Evolutionary conservation across 2,797 vertebrate species (phyloP).

Genomic region (Arctocebus calabarensis): DNA sequence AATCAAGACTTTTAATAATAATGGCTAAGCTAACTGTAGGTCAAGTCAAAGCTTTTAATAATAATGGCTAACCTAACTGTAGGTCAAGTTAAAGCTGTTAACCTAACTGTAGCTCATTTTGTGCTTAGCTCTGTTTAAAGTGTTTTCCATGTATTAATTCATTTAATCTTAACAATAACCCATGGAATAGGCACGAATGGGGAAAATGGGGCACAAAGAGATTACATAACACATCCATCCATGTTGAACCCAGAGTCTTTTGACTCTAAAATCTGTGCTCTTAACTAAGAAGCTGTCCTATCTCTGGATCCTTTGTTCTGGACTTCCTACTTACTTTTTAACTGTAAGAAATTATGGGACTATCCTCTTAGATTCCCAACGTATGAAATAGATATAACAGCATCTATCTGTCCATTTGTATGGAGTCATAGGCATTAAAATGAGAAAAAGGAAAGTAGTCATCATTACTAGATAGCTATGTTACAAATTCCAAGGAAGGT

Average conservation of each 20-base stretch:
- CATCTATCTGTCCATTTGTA: background rate
- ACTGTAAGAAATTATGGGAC: background rate
- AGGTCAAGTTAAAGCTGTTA: background rate
- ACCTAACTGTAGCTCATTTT: constrained; percentile 7
- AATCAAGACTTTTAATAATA: background rate
- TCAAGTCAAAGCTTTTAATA: background rate
- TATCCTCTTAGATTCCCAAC: background rate
- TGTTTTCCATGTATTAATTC: background rate
- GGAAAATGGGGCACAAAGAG: background rate
- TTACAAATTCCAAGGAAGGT: constrained; percentile 63
- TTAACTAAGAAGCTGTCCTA: background rate
- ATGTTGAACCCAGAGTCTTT: background rate
- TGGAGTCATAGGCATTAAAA: constrained; percentile 46
- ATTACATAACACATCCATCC: background rate
- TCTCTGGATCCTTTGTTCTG: background rate
- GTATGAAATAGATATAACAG: background rate
- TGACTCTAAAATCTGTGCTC: background rate
- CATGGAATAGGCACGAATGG: background rate
- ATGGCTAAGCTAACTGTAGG: background rate
- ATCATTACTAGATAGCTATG: background rate
- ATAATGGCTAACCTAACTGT: background rate
- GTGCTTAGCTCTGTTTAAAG: background rate
- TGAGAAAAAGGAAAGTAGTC: background rate
- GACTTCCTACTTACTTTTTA: constrained; percentile 5
- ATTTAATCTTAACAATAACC: background rate